Base-by-base conservation (phyloP, 2,797 vertebrate genomes). In the Sebastiscus tertius region DNA sequence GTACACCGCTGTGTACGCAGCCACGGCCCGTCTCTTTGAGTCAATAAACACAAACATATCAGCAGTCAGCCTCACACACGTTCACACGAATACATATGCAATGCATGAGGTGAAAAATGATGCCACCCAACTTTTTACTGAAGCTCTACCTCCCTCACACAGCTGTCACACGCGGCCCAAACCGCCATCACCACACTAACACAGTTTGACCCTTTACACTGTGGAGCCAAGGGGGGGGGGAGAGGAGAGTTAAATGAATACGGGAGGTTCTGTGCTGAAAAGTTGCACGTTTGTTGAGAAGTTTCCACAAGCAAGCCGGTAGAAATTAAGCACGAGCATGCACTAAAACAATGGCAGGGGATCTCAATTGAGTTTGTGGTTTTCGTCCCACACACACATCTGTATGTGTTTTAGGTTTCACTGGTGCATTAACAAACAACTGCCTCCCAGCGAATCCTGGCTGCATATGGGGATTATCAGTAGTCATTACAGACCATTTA, bases 31-130 rank as follows among this genome's bases (percentile, higher is more conserved):
- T 90, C 93, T 93, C 91, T 93, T 82, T 90, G 87, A 93, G 90
- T 94, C 93, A 94, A 92, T 92, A 94, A 92, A 94, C 92, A 94
- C 87, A 92, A 93, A 92, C 89, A 91, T 91, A 91, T 93, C 91
- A 92, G 87, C 90, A 89, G 89, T 92, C 86, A 60, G 86, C 80
- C 90, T 88, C 76, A 63, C 88, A 88, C 92, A 83, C 81, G 9
- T 82, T 81, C 89, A 71, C 78, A 64, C 60, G 73, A 42, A 88
- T 77, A 71, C 71, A 88, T 81, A 6, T 79, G 72, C 76, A 88
- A 74, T 20, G 65, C 82, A 85, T 24, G 66, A 88, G 85, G 75
- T 87, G 81, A 91, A 88, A 89, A 87, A 79, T 77, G n/a, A 89
- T 76, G 82, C 82, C 74, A 64, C 75, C 68, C 85, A 75, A 52